Evolutionary conservation across 2,113 vertebrate genomes (phyloP), one percentile per base, ranked within the genome.

Genomic region (Lates calcarifer): DNA sequence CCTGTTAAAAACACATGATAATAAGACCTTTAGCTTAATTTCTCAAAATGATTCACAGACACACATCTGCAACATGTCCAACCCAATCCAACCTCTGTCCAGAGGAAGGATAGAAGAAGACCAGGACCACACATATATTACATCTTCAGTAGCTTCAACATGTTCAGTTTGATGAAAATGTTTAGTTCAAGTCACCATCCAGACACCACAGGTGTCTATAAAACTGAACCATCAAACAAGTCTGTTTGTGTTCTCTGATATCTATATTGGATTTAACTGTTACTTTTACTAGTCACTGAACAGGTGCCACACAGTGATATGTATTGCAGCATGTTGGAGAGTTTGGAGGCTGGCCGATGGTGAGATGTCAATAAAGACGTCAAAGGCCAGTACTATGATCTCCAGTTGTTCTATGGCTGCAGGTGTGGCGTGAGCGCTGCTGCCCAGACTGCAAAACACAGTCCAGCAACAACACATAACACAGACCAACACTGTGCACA

Each of bases 321-420:
- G 8, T 26, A 22, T 37, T 28, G 7, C 3, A 43, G 22, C 53
- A 20, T 95, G 94, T 95, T 33, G 93, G 95, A 95, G 93, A 94
- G 35, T 92, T 92, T 94, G 95, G 95, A 95, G 94, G 95, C 95
- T 91, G 94, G 43, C 90, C 90, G 41, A 91, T 90, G 93, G 87
- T 88, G 20, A 77, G 51, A 33, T 33, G 93, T 92, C 95, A 33
- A 5, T 33, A 26, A 41, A 70, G 92, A 95, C 93, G 35, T 92
- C 94, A 94, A 91, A 58, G 91, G 81, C 93, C 94, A 94, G 94
- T 95, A 95, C 95, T 95, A 95, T 95, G 95, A 95, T 92, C 94
- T 94, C 94, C 93, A 4, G 51, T 81, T 91, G 61, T 58, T 95
- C 89, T 95, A 74, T 93, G 94, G 95, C 94, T 88, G 80, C 77